phyloP scores from a whole-genome alignment of 2,888 invertebrate genomes.

The Allygus modestus region DNA sequence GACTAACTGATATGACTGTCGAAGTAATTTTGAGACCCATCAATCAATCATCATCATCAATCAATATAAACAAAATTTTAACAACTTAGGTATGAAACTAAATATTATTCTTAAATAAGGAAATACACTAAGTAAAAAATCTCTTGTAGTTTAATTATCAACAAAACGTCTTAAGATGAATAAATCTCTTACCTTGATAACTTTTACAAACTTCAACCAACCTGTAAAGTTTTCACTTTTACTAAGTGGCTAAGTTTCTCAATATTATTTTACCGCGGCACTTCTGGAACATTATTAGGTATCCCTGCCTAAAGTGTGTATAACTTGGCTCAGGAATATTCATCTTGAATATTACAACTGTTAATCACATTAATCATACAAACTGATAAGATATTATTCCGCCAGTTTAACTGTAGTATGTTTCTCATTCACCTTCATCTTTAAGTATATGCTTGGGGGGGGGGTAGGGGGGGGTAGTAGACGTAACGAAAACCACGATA shows the following conservation, averaged over 20 bases:
- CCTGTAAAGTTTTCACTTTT: not conserved
- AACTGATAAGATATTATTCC: no score
- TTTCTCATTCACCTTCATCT: no score
- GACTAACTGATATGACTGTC: no score
- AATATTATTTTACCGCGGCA: not conserved
- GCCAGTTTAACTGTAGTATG: no score
- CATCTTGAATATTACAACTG: no score
- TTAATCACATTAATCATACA: no score
- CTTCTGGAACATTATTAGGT: not conserved
- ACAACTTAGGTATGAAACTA: not conserved
- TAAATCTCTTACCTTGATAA: not conserved
- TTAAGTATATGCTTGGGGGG: no score
- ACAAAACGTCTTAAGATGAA: not conserved
- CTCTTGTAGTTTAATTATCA: not conserved
- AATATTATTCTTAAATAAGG: not conserved
- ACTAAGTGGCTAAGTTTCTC: constrained; percentile 8
- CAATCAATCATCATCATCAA: not conserved
- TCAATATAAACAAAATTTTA: not conserved
- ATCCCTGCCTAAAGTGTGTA: no score
- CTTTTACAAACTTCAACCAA: not conserved
- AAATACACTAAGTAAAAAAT: not conserved
- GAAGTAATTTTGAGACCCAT: not conserved
- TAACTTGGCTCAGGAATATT: no score
- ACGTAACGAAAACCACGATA: no score
- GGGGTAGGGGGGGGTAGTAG: no score